A percentile compares a stretch with the other conserved stretches of the same genome.
Evolutionary conservation across 1,140 invertebrate species (phyloP).

Genomic region (Thalassaphorura encarpata): DNA sequence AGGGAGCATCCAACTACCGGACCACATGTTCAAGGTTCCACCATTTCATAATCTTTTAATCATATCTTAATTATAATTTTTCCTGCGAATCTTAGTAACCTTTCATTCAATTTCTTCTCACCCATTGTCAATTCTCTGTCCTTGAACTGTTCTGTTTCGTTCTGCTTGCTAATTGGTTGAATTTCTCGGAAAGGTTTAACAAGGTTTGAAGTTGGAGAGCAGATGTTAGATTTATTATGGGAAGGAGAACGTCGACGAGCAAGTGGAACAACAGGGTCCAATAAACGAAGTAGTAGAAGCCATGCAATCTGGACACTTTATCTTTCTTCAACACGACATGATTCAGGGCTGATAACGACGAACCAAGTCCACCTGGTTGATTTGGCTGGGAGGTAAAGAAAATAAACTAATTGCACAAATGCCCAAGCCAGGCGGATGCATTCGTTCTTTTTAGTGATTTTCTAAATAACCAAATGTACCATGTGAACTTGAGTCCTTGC

Average conservation of each 20-base stretch:
- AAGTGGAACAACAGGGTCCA: slow-evolving; percentile 44
- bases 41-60: no score
- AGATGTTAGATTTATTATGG: slow-evolving; percentile 41
- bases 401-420: slow-evolving; percentile 21
- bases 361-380: slow-evolving; percentile 57
- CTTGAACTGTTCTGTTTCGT: no score
- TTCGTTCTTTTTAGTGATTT: no score
- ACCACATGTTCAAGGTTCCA: slow-evolving; percentile 52
- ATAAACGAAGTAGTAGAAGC: slow-evolving; percentile 49
- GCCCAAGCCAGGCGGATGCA: slow-evolving; percentile 33
- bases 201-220: no score
- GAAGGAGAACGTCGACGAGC: slow-evolving; percentile 42
- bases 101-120: background rate
- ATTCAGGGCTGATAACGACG: slow-evolving; percentile 16
- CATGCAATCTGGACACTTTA: slow-evolving; percentile 51
- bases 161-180: no score
- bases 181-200: no score
- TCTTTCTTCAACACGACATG: slow-evolving; percentile 33
- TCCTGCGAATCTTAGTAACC: no score
- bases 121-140: background rate
- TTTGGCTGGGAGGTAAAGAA: slow-evolving; percentile 50
- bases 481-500: no score
- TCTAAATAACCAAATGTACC: no score
- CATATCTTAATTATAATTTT: no score
- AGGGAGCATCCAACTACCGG: slow-evolving; percentile 53